A percentile compares a stretch with the other conserved stretches of the same genome.
Evolutionary conservation across 2,113 vertebrate genomes (phyloP).

Genomic region (Girardinichthys multiradiatus): DNA sequence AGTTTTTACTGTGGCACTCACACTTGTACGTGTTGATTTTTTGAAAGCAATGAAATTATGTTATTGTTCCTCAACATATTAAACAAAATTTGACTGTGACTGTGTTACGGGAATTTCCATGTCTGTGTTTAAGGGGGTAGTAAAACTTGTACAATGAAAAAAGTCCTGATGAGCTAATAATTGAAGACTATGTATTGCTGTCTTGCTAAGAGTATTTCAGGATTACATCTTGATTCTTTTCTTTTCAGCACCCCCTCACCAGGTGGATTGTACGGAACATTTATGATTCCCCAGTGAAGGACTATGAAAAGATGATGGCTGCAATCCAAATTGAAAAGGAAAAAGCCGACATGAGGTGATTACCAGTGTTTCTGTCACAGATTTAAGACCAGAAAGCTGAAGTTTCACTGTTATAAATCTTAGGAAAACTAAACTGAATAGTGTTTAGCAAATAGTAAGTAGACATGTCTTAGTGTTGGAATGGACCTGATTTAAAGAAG

Average conservation of each 20-base stretch:
- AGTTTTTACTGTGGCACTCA: neutral
- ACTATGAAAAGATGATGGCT: conserved; percentile 92
- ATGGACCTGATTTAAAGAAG: neutral
- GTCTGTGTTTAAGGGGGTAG: neutral
- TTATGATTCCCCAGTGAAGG: conserved; percentile 86
- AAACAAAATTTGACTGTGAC: neutral
- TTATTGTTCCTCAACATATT: neutral
- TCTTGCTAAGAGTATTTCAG: neutral
- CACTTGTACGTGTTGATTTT: neutral
- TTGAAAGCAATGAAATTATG: neutral
- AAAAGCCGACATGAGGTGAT: conserved; percentile 87
- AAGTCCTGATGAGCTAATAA: neutral
- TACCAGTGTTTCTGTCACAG: neutral
- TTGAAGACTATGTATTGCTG: neutral
- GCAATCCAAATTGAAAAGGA: conserved; percentile 82
- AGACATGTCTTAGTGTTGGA: neutral
- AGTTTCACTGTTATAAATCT: neutral
- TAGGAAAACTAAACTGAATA: neutral
- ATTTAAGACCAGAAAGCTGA: neutral
- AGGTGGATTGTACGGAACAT: conserved; percentile 86
- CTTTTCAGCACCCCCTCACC: conserved; percentile 91
- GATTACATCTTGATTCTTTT: neutral
- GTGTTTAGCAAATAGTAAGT: neutral
- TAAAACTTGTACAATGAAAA: neutral
- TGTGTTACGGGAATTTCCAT: neutral